A percentile compares a stretch with the other conserved stretches of the same genome.
Conservation (phyloP, 1,140 invertebrate species). For the Rhynchophorus ferrugineus region DNA sequence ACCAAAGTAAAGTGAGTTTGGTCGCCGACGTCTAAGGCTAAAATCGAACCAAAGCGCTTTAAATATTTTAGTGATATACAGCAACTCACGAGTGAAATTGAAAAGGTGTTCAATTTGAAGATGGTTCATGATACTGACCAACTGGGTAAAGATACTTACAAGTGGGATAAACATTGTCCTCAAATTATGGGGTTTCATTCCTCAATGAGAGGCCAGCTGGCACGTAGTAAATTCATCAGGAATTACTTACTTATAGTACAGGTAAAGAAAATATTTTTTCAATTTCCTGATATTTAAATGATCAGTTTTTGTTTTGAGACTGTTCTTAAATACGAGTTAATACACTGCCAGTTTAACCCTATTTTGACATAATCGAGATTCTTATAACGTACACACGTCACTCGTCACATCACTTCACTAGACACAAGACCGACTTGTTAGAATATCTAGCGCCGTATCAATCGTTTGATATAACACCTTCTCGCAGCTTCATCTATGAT, state of each 20-base stretch:
- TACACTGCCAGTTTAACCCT: no score
- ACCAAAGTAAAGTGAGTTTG: slow-evolving; percentile 60
- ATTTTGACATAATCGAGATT: slow-evolving; percentile 2
- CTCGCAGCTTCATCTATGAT: no score
- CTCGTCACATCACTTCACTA: no score
- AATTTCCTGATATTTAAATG: background rate
- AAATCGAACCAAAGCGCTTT: no score
- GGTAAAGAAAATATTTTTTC: slow-evolving; percentile 40
- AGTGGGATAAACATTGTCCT: slow-evolving; percentile 62
- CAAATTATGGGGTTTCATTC: slow-evolving; percentile 61
- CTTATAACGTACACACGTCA: no score
- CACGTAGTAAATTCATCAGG: slow-evolving; percentile 51
- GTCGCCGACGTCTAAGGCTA: no score
- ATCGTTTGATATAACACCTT: no score
- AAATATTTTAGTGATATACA: slow-evolving; percentile 29
- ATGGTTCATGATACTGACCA: slow-evolving; percentile 30
- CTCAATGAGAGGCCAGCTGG: slow-evolving; percentile 47
- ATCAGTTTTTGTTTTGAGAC: no score
- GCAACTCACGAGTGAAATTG: slow-evolving; percentile 26
- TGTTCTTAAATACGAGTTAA: no score
- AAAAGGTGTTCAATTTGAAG: slow-evolving; percentile 26
- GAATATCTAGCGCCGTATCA: no score
- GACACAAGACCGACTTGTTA: no score
- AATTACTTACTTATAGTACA: slow-evolving; percentile 53
- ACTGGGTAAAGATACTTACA: slow-evolving; percentile 48